Evolutionary conservation across 2,888 invertebrate species (phyloP).

Genomic region (Ethmia dodecea): DNA sequence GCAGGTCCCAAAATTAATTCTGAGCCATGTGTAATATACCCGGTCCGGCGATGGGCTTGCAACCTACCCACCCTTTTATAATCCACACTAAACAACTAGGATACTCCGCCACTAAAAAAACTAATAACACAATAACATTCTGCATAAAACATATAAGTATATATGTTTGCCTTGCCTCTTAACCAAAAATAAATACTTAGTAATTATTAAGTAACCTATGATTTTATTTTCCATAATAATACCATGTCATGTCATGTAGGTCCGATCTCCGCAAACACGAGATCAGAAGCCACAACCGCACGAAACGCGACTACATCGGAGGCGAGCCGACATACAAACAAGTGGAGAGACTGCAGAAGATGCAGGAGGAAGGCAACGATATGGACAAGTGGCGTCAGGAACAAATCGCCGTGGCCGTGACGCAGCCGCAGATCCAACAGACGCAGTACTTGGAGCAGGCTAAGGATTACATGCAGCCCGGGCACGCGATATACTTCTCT

Average conservation of each 20-base stretch:
- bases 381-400: constrained; percentile 32
- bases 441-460: constrained; percentile 48
- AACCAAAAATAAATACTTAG: no score
- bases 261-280: constrained; percentile 70
- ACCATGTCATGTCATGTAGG: constrained; percentile 31
- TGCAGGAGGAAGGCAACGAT: constrained; percentile 30
- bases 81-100: no score
- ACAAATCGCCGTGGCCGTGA: constrained; percentile 21
- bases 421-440: constrained; percentile 34
- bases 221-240: background rate
- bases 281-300: constrained; percentile 60
- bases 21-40: no score
- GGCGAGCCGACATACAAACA: constrained; percentile 68
- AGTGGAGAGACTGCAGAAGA: constrained; percentile 56
- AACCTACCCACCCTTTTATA: no score
- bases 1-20: no score
- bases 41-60: no score
- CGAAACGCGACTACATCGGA: constrained; percentile 65
- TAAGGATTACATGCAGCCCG: constrained; percentile 20
- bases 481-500: constrained; percentile 51
- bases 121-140: no score
- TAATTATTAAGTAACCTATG: background rate
- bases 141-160: no score
- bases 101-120: no score
- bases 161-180: no score